Evolutionary conservation across 2,113 vertebrate genomes (phyloP), one percentile per base, ranked within the genome.

Genomic region (Saccopteryx bilineata): DNA sequence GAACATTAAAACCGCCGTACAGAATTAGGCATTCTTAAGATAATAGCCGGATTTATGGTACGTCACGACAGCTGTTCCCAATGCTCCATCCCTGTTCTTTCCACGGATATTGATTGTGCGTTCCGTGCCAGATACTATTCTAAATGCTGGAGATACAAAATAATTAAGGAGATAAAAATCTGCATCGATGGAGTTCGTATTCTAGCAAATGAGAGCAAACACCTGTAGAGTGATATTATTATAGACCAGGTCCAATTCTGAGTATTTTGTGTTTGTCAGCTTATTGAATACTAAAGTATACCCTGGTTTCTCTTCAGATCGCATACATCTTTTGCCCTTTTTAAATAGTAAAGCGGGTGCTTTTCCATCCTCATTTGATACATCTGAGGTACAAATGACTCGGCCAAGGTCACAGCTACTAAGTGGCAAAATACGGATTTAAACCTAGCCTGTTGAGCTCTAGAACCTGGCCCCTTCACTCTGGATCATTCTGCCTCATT

Each of bases 11-110:
- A 90, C 76, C 56, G 18, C 5, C 63, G 50, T 28, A 54, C 54
- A 75, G 5, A 90, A 96, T 78, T 92, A 75, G 31, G 18, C 46
- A 72, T 80, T 90, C 61, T 86, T 76, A 75, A 89, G 28, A 92
- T 83, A 78, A 58, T 58, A 80, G 63, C 66, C 63, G 85, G 54
- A 54, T 91, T 56, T 81, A 58, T 83, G 56, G 10, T 14, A 5
- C 86, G 39, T 79, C 65, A 78, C 56, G 90, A n/a, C 39, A 63
- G n/a, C 39, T 78, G 9, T 26, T 81, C 87, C 84, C 60, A 60
- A 3, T 96, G 58, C 63, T 21, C 88, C 46, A 63, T 56, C 65
- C 24, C 69, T 61, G 24, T 52, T 79, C 48, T 9, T 33, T 93
- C 68, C 71, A 3, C 86, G 84, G 81, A 58, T 91, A 76, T 65